These are phyloP conservation scores for Maconellicoccus hirsutus DNA, from an alignment of 1,140 invertebrate species.

Conservation along the genomic window DNA sequence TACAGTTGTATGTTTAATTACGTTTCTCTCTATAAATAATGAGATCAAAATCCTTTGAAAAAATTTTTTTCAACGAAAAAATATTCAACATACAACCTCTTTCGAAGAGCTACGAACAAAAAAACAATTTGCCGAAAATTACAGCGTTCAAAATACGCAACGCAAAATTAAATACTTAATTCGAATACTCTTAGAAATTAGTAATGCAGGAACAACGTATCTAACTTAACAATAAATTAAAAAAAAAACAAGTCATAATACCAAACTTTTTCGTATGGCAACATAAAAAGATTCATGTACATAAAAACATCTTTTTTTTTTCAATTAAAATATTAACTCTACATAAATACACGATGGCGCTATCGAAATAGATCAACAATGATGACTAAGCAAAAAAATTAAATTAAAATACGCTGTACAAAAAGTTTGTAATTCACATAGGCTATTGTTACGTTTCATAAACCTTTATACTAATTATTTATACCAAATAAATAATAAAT, in stretches of 20 bases:
- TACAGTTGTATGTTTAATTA: neutral
- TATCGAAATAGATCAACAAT: neutral
- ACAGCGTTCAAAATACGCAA: neutral
- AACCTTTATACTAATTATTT: neutral
- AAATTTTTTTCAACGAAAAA: neutral
- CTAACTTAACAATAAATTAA: neutral
- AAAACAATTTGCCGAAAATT: neutral
- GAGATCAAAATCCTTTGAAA: neutral
- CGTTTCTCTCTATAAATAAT: neutral
- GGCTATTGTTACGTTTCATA: neutral
- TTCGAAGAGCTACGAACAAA: neutral
- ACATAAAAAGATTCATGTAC: neutral
- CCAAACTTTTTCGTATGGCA: neutral
- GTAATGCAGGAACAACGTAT: neutral
- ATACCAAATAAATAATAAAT: neutral
- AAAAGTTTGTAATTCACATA: conserved; percentile 6
- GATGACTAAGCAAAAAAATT: neutral
- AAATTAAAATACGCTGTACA: neutral
- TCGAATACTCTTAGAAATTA: conserved; percentile 3
- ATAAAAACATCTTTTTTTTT: neutral
- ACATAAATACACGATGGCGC: neutral
- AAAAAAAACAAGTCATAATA: neutral
- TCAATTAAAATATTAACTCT: neutral
- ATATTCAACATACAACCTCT: neutral
- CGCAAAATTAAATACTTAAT: conserved; percentile 10